Percentiles rank a stretch among this genome's conserved stretches.
phyloP scores from a whole-genome alignment of 2,888 invertebrate species.

The Rhodophaea formosa region DNA sequence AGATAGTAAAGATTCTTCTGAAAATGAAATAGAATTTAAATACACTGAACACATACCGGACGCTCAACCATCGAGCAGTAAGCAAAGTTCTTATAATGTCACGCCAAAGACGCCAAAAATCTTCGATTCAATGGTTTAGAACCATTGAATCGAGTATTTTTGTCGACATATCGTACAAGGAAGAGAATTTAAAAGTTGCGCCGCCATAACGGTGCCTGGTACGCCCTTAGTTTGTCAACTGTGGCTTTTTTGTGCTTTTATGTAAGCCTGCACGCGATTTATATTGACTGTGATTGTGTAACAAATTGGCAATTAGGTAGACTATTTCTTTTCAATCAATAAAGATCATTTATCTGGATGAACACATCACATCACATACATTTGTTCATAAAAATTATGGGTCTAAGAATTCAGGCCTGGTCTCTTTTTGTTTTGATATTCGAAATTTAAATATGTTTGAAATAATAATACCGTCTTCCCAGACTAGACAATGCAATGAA shows the following conservation, averaged over 20 bases:
- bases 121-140: too few relatives aligned
- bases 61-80: constrained; percentile 68
- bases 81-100: constrained; percentile 67
- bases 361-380: too few relatives aligned
- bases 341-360: too few relatives aligned
- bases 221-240: constrained; percentile 18
- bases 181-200: background rate
- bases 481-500: too few relatives aligned
- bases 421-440: too few relatives aligned
- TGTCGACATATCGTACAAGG: background rate
- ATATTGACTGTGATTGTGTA: constrained; percentile 2
- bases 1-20: constrained; percentile 58
- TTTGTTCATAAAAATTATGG: too few relatives aligned
- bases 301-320: background rate
- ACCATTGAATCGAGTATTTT: background rate
- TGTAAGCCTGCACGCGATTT: constrained; percentile 17
- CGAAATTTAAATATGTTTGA: too few relatives aligned
- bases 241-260: constrained; percentile 18
- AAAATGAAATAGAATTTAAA: constrained; percentile 74
- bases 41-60: constrained; percentile 73
- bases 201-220: constrained; percentile 6
- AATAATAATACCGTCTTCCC: too few relatives aligned
- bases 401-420: too few relatives aligned
- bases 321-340: background rate
- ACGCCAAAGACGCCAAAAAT: constrained; percentile 73